A percentile compares a stretch with the other conserved stretches of the same genome.
Evolutionary conservation across 1,140 invertebrate species (phyloP).

Genomic region (Camponotus pennsylvanicus): DNA sequence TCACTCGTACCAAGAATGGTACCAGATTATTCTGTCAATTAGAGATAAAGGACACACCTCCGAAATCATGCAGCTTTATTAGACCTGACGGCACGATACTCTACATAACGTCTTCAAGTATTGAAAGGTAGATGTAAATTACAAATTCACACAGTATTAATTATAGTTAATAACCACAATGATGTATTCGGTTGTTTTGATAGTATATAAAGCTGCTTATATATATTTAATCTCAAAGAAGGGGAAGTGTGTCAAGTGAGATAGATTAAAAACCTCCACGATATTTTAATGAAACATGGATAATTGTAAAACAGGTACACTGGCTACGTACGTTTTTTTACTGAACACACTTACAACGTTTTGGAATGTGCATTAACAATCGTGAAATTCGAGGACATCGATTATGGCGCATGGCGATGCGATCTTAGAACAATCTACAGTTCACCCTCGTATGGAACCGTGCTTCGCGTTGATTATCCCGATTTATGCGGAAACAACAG

Average conservation of each 20-base stretch:
- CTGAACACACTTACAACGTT: neutral
- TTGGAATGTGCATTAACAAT: slow-evolving; percentile 79
- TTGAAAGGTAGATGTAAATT: slow-evolving; percentile 46
- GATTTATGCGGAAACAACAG: neutral
- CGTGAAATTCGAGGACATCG: slow-evolving; percentile 67
- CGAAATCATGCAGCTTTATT: slow-evolving; percentile 52
- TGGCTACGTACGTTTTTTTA: neutral
- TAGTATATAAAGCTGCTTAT: neutral
- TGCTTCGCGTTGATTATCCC: neutral
- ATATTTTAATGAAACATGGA: neutral
- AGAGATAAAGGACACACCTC: neutral
- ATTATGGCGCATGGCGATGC: slow-evolving; percentile 81
- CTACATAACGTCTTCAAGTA: slow-evolving; percentile 31
- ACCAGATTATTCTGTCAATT: slow-evolving; percentile 59
- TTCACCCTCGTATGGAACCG: neutral
- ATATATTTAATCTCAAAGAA: neutral
- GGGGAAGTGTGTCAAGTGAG: too few relatives aligned
- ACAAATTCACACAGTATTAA: neutral
- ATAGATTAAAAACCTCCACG: neutral
- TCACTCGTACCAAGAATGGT: slow-evolving; percentile 25
- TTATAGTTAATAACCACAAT: neutral
- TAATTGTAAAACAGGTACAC: slow-evolving; percentile 21
- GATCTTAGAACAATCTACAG: slow-evolving; percentile 58
- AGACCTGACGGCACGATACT: slow-evolving; percentile 51
- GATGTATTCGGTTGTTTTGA: neutral